phyloP scores from a whole-genome alignment of 2,113 vertebrate species.

The Trichomycterus rosablanca region DNA sequence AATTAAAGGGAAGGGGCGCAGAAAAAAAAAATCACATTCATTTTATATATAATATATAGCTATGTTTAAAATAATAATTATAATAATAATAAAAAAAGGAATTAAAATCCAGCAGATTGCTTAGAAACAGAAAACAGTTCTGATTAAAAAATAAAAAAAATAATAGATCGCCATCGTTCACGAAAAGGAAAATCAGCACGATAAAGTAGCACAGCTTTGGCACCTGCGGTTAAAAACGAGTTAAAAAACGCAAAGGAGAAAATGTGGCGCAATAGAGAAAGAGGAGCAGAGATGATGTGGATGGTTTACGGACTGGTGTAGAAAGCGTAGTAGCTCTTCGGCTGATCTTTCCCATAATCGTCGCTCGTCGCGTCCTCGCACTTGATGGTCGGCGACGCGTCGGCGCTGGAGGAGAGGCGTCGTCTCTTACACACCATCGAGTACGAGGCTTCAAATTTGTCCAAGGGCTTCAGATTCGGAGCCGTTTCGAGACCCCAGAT shows the following conservation, averaged over 20 bases:
- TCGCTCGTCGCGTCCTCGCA: slow-evolving; percentile 92
- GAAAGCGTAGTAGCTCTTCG: slow-evolving; percentile 96
- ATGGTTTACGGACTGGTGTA: slow-evolving; percentile 86
- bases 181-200: slow-evolving; percentile 55
- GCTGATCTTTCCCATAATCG: slow-evolving; percentile 91
- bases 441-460: slow-evolving; percentile 90
- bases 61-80: slow-evolving; percentile 31
- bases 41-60: slow-evolving; percentile 35
- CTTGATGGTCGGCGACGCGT: slow-evolving; percentile 94
- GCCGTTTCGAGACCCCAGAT: slow-evolving; percentile 86
- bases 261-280: slow-evolving; percentile 25
- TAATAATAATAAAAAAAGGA: too few species aligned
- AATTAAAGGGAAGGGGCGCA: slow-evolving; percentile 70
- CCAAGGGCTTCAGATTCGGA: slow-evolving; percentile 89
- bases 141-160: slow-evolving; percentile 58
- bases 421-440: slow-evolving; percentile 90
- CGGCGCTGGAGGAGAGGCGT: slow-evolving; percentile 88
- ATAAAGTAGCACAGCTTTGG: slow-evolving; percentile 87
- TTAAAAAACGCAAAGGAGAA: slow-evolving; percentile 51
- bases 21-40: slow-evolving; percentile 29
- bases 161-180: slow-evolving; percentile 17
- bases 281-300: not conserved
- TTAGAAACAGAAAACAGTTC: too few species aligned
- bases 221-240: slow-evolving; percentile 78
- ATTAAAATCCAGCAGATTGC: slow-evolving; percentile 59